These are phyloP conservation scores for Shinisaurus crocodilurus DNA, from an alignment of 2,113 vertebrate species.

Conservation along the genomic window DNA sequence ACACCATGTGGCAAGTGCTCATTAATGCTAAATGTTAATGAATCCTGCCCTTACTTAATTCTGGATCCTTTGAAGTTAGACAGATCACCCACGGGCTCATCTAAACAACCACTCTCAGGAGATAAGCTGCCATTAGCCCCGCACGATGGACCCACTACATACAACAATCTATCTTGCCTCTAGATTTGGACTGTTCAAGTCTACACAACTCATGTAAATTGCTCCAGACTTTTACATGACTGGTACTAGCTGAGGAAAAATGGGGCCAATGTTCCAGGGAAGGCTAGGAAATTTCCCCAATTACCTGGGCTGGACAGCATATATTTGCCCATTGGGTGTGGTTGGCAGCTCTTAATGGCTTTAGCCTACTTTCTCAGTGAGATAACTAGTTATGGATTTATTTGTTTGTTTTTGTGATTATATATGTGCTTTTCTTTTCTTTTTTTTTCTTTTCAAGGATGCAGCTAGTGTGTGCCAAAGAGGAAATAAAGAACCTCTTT, in stretches of 20 bases:
- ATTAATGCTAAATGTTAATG: not conserved
- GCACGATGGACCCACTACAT: not conserved
- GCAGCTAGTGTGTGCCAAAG: not conserved
- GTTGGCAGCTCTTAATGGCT: not conserved
- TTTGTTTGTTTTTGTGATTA: too few relatives aligned
- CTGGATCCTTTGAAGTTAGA: not conserved
- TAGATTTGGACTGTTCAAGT: not conserved
- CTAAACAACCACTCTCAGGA: not conserved
- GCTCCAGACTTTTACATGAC: not conserved
- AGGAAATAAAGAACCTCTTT: not conserved
- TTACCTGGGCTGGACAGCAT: too few relatives aligned
- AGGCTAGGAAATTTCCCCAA: not conserved
- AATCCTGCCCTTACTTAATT: not conserved
- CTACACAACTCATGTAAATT: not conserved
- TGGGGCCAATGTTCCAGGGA: not conserved
- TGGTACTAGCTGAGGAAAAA: not conserved
- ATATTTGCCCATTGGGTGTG: not conserved
- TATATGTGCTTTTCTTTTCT: not conserved
- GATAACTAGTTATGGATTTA: not conserved
- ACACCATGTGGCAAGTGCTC: not conserved
- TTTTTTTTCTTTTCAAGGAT: not conserved
- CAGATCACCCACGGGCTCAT: not conserved
- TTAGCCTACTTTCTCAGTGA: not conserved
- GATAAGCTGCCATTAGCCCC: not conserved
- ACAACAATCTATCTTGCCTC: not conserved